These are phyloP conservation scores for Anolis sagrei DNA, from an alignment of 2,113 vertebrate genomes.

Conservation along the genomic window DNA sequence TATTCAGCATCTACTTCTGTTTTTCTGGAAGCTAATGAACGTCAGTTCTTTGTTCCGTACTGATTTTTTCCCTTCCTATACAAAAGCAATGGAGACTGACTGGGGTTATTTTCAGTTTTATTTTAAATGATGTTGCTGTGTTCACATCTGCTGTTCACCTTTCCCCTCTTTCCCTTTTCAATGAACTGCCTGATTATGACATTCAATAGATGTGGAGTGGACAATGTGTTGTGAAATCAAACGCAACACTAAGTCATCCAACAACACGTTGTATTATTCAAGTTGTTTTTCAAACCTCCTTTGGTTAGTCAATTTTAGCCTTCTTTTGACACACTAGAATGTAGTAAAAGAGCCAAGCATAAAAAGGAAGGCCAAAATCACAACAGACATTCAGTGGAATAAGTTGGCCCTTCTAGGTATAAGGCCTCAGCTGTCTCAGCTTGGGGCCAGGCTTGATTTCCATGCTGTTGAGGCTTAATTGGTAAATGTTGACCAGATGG, in stretches of 20 bases:
- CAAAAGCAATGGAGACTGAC: neutral
- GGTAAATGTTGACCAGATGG: constrained; percentile 32
- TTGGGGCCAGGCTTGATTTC: constrained; percentile 27
- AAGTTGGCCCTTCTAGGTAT: constrained; percentile 13
- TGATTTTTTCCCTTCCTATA: neutral
- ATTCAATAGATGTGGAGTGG: neutral
- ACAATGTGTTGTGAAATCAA: neutral
- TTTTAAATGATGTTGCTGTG: neutral
- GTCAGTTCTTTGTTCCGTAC: neutral
- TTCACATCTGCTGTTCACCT: neutral
- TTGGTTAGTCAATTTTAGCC: neutral
- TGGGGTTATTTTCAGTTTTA: neutral
- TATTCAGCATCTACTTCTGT: neutral
- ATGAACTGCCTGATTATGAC: neutral
- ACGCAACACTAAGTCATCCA: neutral
- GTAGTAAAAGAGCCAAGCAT: neutral
- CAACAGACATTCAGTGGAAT: neutral
- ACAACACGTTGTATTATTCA: neutral
- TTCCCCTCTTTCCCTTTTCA: neutral
- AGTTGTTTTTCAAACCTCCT: neutral
- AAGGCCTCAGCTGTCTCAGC: constrained; percentile 17
- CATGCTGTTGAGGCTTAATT: constrained; percentile 27
- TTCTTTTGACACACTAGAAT: neutral
- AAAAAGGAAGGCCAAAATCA: constrained; percentile 11
- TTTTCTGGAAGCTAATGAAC: neutral